A percentile compares a stretch with the other conserved stretches of the same genome.
Conservation (phyloP, 2,888 invertebrate species). For the Drosophila incognita region DNA sequence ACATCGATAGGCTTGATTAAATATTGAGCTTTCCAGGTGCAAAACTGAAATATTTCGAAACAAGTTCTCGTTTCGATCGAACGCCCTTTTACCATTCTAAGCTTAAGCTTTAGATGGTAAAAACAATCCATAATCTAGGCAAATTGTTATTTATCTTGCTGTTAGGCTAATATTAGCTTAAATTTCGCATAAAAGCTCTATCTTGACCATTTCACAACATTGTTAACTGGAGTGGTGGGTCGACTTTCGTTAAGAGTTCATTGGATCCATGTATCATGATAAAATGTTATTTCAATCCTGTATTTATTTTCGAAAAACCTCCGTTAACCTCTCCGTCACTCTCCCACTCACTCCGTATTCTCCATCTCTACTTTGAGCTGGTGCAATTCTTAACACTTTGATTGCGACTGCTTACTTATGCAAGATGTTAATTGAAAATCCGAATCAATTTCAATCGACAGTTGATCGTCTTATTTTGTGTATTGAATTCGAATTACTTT, state of each 20-base stretch:
- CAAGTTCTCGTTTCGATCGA: neutral
- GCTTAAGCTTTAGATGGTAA: neutral
- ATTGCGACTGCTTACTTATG: neutral
- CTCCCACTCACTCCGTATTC: neutral
- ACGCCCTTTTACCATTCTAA: too few species aligned
- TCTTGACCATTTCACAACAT: neutral
- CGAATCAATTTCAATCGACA: neutral
- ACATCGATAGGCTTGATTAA: constrained; percentile 2
- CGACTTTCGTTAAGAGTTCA: neutral
- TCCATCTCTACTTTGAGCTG: neutral
- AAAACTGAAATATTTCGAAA: neutral
- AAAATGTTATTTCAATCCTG: neutral
- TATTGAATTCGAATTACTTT: constrained; percentile 21
- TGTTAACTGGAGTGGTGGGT: neutral
- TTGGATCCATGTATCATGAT: neutral
- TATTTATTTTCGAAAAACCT: neutral
- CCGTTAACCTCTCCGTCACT: neutral
- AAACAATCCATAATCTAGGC: neutral
- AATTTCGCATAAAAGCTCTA: neutral
- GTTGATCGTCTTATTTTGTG: constrained; percentile 1
- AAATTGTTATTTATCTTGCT: neutral
- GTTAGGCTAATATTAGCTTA: neutral
- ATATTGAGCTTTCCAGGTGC: neutral
- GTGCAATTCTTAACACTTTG: neutral
- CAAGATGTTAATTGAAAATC: constrained; percentile 3